Percentiles rank a stretch among this genome's conserved stretches.
These are phyloP conservation scores for Anguilla megastoma DNA, from an alignment of 2,797 vertebrate genomes.

Conservation along the genomic window DNA sequence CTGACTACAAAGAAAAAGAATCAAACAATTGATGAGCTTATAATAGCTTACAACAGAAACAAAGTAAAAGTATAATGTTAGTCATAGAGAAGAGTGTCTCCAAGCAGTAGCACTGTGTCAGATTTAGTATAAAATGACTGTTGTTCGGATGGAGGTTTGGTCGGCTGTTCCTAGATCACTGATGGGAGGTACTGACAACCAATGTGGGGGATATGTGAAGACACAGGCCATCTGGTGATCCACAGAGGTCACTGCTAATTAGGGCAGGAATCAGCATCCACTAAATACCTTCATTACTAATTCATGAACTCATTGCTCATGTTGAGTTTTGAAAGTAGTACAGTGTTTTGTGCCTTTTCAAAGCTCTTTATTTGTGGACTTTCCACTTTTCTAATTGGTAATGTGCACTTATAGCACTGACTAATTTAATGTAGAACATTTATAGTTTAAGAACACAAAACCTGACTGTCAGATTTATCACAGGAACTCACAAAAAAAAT, in stretches of 20 bases:
- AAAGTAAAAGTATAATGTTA: neutral
- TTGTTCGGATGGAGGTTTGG: neutral
- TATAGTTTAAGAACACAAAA: neutral
- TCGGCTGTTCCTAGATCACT: neutral
- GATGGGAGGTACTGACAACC: neutral
- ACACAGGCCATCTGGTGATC: slow-evolving; percentile 9
- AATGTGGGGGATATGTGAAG: neutral
- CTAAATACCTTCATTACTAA: neutral
- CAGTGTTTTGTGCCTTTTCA: neutral
- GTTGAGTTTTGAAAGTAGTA: neutral
- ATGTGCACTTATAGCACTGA: neutral
- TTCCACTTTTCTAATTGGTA: neutral
- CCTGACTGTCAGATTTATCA: neutral
- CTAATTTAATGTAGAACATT: neutral
- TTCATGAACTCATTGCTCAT: neutral
- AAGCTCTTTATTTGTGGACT: neutral
- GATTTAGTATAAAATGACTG: neutral
- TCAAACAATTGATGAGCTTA: no score
- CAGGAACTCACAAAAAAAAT: neutral
- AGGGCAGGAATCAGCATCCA: neutral
- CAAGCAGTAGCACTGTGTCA: neutral
- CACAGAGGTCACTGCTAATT: slow-evolving; percentile 16
- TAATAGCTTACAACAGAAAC: neutral
- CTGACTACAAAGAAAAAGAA: no score
- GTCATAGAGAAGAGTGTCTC: neutral